Base-by-base conservation (phyloP, 1,140 invertebrate genomes). In the Oncopodura yosiiana region DNA sequence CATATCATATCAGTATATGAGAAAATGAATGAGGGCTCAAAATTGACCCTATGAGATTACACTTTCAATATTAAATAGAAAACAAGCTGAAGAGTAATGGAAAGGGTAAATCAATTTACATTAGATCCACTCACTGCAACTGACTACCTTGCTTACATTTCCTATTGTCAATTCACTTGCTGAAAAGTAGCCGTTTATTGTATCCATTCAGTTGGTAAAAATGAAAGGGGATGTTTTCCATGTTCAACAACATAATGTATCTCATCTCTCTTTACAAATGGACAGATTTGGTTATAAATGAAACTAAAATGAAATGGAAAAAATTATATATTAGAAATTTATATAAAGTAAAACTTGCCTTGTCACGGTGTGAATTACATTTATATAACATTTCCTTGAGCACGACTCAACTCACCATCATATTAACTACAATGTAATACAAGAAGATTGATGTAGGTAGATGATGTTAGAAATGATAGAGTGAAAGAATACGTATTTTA, bases 31-130 rank as follows among this genome's bases (percentile, higher is more conserved):
- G n/a, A n/a, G n/a, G n/a, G n/a, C n/a, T n/a, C n/a, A n/a, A n/a
- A n/a, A n/a, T n/a, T n/a, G n/a, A n/a, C n/a, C n/a, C n/a, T 37
- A 30, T 38, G 46, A 49, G 46, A 49, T 49, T 49, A 38, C 46
- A 49, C 46, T 32, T 32, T 49, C 38, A 49, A 36, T 49, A 34
- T 34, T 8, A 14, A 14, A 34, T 8, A 6, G 14, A 8, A 14
- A 6, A 34, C 14, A 8, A 49, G n/a, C n/a, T n/a, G n/a, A n/a
- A n/a, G n/a, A n/a, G n/a, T n/a, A 49, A 26, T 16, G 46, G 46
- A 34, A 49, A 49, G 46, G 46, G 46, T 49, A 37, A 49, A 49
- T 49, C 46, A 49, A 49, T 49, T 49, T 49, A 30, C 36, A 49
- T 49, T 49, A 49, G 16, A 30, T 49, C 36, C 46, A 38, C 46